These are phyloP conservation scores for Diarsia rubi DNA, from an alignment of 2,888 invertebrate species.

Conservation along the genomic window DNA sequence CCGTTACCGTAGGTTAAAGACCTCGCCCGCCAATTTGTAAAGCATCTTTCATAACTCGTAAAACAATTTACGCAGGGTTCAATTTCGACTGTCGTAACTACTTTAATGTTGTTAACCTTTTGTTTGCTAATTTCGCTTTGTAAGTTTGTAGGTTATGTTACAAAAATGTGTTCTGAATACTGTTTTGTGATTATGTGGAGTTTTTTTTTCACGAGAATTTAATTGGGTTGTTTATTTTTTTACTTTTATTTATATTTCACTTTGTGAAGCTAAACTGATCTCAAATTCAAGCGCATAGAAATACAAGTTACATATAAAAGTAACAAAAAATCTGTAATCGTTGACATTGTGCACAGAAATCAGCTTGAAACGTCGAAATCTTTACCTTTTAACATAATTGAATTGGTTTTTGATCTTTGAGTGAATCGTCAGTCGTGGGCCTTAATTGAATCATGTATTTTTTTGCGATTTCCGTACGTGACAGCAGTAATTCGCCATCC, in stretches of 20 bases:
- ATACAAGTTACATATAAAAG: no score
- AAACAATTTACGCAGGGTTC: conserved; percentile 49
- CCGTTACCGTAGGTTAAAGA: conserved; percentile 77
- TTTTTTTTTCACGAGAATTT: conserved; percentile 17
- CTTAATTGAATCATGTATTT: conserved; percentile 47
- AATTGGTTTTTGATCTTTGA: conserved; percentile 40
- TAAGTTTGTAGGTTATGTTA: conserved; percentile 63
- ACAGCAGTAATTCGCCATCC: conserved; percentile 5
- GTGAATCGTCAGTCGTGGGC: conserved; percentile 36
- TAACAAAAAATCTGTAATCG: not conserved
- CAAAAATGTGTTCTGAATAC: conserved; percentile 52
- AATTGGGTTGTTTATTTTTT: conserved; percentile 36
- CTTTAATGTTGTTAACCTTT: conserved; percentile 61
- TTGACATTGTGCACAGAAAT: conserved; percentile 15
- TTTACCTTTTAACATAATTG: conserved; percentile 31
- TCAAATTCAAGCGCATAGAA: not conserved
- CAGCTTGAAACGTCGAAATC: conserved; percentile 12
- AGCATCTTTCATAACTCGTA: conserved; percentile 54
- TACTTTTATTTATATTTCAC: not conserved
- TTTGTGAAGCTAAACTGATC: not conserved
- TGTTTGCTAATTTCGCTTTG: conserved; percentile 66
- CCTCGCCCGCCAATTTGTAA: conserved; percentile 66
- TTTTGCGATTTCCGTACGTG: conserved; percentile 50
- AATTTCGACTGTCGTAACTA: conserved; percentile 56
- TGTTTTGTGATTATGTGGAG: conserved; percentile 30